Evolutionary conservation across 2,113 vertebrate species (phyloP).

Genomic region (Crotophaga sulcirostris): DNA sequence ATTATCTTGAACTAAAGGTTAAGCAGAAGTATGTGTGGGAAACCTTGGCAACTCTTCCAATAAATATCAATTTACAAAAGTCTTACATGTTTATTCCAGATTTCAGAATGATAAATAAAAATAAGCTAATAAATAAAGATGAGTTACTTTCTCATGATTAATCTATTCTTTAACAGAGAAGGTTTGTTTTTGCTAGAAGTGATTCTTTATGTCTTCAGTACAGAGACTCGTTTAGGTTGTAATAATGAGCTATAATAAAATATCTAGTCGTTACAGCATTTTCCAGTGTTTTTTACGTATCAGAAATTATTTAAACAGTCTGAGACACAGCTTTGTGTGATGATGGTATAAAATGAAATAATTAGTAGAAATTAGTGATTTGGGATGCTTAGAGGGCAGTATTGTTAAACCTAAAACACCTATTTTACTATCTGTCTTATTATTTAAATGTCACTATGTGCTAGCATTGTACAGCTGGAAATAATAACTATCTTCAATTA

Average conservation of each 20-base stretch:
- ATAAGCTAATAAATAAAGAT: neutral
- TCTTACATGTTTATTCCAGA: neutral
- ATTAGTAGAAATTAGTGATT: slow-evolving; percentile 28
- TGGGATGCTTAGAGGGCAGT: slow-evolving; percentile 19
- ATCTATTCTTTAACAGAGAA: neutral
- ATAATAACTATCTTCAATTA: slow-evolving; percentile 70
- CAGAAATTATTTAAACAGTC: neutral
- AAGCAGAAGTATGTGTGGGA: slow-evolving; percentile 9
- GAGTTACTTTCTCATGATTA: neutral
- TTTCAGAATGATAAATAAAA: neutral
- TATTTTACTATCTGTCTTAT: slow-evolving; percentile 47
- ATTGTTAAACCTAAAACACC: slow-evolving; percentile 39
- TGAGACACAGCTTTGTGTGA: neutral
- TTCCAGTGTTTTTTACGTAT: neutral
- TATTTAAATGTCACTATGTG: slow-evolving; percentile 57
- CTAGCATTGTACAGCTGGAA: slow-evolving; percentile 58
- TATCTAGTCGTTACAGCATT: neutral
- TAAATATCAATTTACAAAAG: neutral
- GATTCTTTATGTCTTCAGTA: neutral
- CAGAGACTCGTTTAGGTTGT: neutral
- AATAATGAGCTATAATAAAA: neutral
- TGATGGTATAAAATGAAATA: neutral
- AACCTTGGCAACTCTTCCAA: neutral
- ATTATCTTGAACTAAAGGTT: slow-evolving; percentile 28
- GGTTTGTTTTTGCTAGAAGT: neutral